A percentile compares a stretch with the other conserved stretches of the same genome.
phyloP scores from a whole-genome alignment of 1,140 invertebrate genomes.

The Drosophila kurseongensis region DNA sequence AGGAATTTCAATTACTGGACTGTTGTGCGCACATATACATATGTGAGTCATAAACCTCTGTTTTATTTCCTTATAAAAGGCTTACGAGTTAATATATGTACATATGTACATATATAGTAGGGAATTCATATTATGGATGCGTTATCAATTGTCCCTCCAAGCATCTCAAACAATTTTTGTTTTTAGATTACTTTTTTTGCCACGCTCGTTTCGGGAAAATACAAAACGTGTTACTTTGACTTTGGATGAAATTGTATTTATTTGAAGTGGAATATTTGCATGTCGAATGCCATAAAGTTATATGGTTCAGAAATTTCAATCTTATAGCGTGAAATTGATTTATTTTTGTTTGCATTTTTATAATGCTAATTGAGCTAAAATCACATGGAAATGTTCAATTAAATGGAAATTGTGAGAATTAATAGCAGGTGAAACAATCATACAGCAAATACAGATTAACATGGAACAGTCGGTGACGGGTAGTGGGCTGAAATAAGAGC shows the following conservation, averaged over 20 bases:
- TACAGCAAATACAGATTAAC: conserved; percentile 8
- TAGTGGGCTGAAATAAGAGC: conserved; percentile 9
- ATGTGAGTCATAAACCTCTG: conserved; percentile 15
- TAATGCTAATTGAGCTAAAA: conserved; percentile 39
- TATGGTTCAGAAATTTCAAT: conserved; percentile 8
- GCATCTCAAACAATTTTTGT: conserved; percentile 5
- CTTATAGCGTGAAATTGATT: conserved; percentile 1
- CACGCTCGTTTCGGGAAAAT: conserved; percentile 16
- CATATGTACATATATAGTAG: neutral
- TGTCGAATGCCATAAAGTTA: neutral
- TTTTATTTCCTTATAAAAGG: conserved; percentile 16
- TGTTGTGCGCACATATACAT: neutral
- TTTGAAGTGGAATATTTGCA: conserved; percentile 1
- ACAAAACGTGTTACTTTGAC: conserved; percentile 12
- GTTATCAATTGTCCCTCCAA: conserved; percentile 14
- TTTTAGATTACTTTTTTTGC: conserved; percentile 15
- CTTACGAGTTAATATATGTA: neutral
- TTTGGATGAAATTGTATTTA: conserved; percentile 4
- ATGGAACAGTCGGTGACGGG: conserved; percentile 2
- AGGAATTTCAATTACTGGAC: conserved; percentile 14
- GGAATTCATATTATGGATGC: conserved; percentile 14
- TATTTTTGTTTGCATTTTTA: conserved; percentile 27
- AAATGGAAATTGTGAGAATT: conserved; percentile 53
- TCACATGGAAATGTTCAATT: conserved; percentile 36
- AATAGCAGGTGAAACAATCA: conserved; percentile 36